phyloP scores from a whole-genome alignment of 2,113 vertebrate species.

The Carlito syrichta region DNA sequence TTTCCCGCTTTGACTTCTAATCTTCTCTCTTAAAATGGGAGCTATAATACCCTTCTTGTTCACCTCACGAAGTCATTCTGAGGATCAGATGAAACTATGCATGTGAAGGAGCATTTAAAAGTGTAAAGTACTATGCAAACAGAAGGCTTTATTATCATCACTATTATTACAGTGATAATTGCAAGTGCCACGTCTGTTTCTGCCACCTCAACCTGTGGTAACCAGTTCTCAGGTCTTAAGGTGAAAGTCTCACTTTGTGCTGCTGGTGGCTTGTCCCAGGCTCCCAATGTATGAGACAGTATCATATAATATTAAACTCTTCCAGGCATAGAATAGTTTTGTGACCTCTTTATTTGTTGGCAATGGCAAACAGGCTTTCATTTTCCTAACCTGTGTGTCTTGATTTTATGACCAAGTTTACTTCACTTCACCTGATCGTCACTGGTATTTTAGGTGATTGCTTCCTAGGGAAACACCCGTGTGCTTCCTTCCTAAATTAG shows the following conservation, averaged over 20 bases:
- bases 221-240: background rate
- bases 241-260: background rate
- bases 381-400: slow-evolving; percentile 28
- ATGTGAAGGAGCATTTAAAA: background rate
- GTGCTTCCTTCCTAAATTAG: slow-evolving; percentile 10
- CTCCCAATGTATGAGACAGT: background rate
- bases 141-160: background rate
- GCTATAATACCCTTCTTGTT: background rate
- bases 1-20: background rate
- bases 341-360: slow-evolving; percentile 15
- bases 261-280: background rate
- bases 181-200: background rate
- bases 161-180: background rate
- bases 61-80: background rate
- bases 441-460: slow-evolving; percentile 38
- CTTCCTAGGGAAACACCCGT: slow-evolving; percentile 16
- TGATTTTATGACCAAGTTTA: slow-evolving; percentile 44
- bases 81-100: background rate
- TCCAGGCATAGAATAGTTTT: background rate
- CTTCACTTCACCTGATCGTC: slow-evolving; percentile 41
- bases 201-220: background rate
- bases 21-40: slow-evolving; percentile 38
- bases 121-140: background rate
- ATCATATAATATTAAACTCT: background rate
- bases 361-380: slow-evolving; percentile 3